Evolutionary conservation across 2,113 vertebrate species (phyloP).

Genomic region (cattle (Bos taurus)): DNA sequence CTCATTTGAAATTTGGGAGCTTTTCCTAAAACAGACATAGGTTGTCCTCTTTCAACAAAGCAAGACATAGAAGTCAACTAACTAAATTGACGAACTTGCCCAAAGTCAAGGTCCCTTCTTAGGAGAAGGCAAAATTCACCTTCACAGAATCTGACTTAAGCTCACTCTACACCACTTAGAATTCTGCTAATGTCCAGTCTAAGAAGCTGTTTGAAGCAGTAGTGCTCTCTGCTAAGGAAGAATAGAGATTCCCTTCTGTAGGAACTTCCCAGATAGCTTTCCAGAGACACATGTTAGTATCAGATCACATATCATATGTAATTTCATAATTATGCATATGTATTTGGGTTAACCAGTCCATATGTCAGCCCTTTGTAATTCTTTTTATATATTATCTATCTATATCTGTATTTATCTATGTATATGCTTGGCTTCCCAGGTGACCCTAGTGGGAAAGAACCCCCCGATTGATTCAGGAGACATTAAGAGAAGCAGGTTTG

Average conservation of each 20-base stretch:
- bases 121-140: not conserved
- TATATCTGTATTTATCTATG: not conserved
- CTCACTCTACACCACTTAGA: not conserved
- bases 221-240: not conserved
- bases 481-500: not conserved
- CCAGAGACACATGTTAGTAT: not conserved
- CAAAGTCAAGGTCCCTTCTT: not conserved
- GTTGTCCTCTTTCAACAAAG: not conserved
- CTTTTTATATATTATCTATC: not conserved
- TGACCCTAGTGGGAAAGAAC: not conserved
- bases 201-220: not conserved
- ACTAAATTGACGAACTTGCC: not conserved
- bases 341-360: not conserved
- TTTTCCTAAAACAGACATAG: not conserved
- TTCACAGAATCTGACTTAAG: not conserved
- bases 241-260: not conserved
- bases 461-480: rapidly evolving
- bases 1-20: not conserved
- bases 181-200: not conserved
- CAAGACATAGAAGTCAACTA: not conserved
- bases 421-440: not conserved
- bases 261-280: not conserved
- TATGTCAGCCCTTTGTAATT: not conserved
- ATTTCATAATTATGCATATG: not conserved
- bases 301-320: not conserved